phyloP scores from a whole-genome alignment of 2,797 vertebrate species.

The Arnoldichthys spilopterus region DNA sequence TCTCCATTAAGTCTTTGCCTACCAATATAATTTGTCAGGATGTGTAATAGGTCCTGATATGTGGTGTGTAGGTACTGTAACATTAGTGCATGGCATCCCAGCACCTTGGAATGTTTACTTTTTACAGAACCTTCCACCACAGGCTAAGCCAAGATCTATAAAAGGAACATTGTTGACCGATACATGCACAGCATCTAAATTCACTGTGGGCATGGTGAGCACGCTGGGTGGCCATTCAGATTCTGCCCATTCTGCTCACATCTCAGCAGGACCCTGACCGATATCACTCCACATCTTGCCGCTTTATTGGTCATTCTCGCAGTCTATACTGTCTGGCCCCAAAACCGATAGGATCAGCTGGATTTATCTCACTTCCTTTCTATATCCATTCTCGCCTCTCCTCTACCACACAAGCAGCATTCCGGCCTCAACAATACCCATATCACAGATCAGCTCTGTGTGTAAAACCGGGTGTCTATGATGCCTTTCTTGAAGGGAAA shows the following conservation, averaged over 20 bases:
- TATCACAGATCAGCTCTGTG: constrained; percentile 5
- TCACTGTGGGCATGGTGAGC: background rate
- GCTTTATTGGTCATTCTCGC: constrained; percentile 15
- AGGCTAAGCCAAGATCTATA: constrained; percentile 8
- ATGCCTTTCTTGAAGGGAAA: background rate
- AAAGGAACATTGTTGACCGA: constrained; percentile 16
- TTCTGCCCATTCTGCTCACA: constrained; percentile 4
- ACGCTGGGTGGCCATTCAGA: background rate
- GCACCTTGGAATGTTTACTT: background rate
- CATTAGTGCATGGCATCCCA: background rate
- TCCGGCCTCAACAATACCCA: constrained; percentile 25
- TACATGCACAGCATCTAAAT: constrained; percentile 9
- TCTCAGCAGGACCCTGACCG: background rate
- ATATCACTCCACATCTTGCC: constrained; percentile 12
- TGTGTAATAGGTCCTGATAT: constrained; percentile 2
- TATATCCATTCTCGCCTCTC: constrained; percentile 20
- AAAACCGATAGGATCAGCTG: constrained; percentile 14
- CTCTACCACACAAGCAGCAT: constrained; percentile 9
- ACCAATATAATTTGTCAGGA: background rate
- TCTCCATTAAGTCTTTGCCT: background rate
- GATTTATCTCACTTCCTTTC: constrained; percentile 29
- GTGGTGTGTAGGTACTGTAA: background rate
- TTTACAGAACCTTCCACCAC: constrained; percentile 9
- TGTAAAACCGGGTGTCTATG: background rate
- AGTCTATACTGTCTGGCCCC: background rate